Base-by-base conservation (phyloP, 2,888 invertebrate genomes). In the Anagyrus pseudococci region DNA sequence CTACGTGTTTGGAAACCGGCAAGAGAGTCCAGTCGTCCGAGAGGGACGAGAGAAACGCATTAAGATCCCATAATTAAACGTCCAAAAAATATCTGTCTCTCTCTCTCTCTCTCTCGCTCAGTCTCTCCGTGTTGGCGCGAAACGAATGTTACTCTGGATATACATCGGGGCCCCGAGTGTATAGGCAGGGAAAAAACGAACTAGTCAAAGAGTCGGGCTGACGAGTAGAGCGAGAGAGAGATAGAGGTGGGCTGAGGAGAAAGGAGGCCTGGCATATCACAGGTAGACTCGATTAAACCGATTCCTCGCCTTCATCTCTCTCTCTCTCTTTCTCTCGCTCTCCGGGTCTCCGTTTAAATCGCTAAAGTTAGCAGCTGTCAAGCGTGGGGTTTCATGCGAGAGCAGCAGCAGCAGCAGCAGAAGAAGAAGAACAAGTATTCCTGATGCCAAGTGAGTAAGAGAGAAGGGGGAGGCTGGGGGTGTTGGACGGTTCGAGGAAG, bases 351-450 rank as follows among this genome's bases (percentile, higher is more conserved):
- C 37, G 41, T 64, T 60, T 64, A 61, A 64, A 58, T 61, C 54
- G 64, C 64, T 62, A 58, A 62, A 62, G 58, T 62, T 58, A 66
- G 66, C 66, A 66, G 66, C 66, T 62, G 66, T 66, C 66, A 66
- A 29, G 17, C n/a, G 17, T n/a, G 57, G 43, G 33, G 25, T 47
- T 29, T 53, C 50, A 53, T 53, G 15, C 17, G 26, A 20, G 25
- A 37, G n/a, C 22, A 49, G 23, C 52, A 19, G 13, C 8, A n/a
- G 13, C 22, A 25, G 17, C 13, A 37, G 15, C 33, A 29, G 15
- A 25, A 25, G 15, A 43, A 50, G 15, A 10, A 25, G 15, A 43
- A 50, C 6, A 10, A 22, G n/a, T 20, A n/a, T n/a, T n/a, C n/a
- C n/a, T n/a, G n/a, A n/a, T n/a, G n/a, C n/a, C n/a, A n/a, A n/a